Conservation (phyloP, 2,888 invertebrate genomes). For the Drosophila eohydei region DNA sequence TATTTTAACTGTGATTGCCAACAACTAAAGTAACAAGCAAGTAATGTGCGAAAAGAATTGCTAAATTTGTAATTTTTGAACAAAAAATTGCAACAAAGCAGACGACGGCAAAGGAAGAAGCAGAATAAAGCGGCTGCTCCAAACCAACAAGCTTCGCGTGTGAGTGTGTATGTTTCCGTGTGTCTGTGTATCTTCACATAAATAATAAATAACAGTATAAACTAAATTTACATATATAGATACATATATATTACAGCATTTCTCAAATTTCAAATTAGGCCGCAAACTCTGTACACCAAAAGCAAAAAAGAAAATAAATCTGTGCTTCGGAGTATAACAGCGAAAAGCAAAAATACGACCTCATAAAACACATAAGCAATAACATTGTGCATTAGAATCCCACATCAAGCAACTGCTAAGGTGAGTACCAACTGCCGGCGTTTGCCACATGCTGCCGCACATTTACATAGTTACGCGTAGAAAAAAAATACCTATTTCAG, state of each 20-base stretch:
- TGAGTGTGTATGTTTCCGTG: constrained; percentile 37
- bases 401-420: constrained; percentile 36
- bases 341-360: constrained; percentile 26
- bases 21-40: constrained; percentile 66
- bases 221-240: constrained; percentile 27
- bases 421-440: constrained; percentile 62
- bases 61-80: constrained; percentile 64
- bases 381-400: constrained; percentile 65
- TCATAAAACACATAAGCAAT: constrained; percentile 63
- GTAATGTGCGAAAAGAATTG: constrained; percentile 63
- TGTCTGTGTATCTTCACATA: constrained; percentile 27
- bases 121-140: constrained; percentile 62
- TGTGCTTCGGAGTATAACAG: constrained; percentile 27
- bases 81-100: constrained; percentile 71
- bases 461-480: constrained; percentile 14
- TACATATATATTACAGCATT: constrained; percentile 49
- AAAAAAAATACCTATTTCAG: constrained; percentile 21
- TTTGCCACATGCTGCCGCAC: constrained; percentile 53
- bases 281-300: constrained; percentile 20
- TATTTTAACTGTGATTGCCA: constrained; percentile 81
- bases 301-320: neutral
- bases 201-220: constrained; percentile 44
- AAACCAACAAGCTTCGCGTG: constrained; percentile 58
- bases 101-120: constrained; percentile 54
- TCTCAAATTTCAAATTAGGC: constrained; percentile 35